phyloP scores from a whole-genome alignment of 2,888 invertebrate species.

The Neelides folsomi region DNA sequence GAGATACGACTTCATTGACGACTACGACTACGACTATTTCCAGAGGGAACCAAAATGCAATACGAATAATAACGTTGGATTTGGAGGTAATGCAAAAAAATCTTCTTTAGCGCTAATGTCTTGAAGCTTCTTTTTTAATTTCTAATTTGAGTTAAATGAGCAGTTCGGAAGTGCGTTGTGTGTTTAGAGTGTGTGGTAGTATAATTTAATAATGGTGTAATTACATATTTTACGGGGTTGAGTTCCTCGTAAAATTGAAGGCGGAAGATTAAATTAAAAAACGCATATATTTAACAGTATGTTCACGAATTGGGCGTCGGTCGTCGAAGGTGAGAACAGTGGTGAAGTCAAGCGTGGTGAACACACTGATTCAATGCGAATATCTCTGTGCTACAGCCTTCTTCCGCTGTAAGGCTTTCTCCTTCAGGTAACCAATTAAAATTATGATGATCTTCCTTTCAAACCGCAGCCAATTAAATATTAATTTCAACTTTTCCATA shows the following conservation, averaged over 20 bases:
- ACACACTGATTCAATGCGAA: slow-evolving; percentile 25
- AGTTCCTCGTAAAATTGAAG: too few species aligned
- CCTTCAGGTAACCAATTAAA: slow-evolving; percentile 16
- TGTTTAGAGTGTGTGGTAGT: too few species aligned
- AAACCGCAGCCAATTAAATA: too few species aligned
- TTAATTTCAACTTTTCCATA: too few species aligned
- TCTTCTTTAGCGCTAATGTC: not conserved
- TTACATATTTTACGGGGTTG: too few species aligned
- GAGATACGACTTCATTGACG: slow-evolving; percentile 21
- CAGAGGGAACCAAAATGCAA: slow-evolving; percentile 31
- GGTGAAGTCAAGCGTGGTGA: not conserved
- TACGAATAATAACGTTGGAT: slow-evolving; percentile 19
- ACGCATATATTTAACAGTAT: too few species aligned
- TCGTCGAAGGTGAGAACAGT: too few species aligned
- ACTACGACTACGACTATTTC: slow-evolving; percentile 32
- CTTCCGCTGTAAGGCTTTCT: slow-evolving; percentile 25
- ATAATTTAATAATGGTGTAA: too few species aligned
- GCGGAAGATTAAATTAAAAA: too few species aligned
- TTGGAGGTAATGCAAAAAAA: slow-evolving; percentile 16
- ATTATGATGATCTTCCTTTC: not conserved
- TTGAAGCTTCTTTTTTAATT: not conserved
- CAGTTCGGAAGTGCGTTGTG: too few species aligned
- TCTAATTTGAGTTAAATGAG: too few species aligned
- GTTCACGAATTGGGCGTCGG: too few species aligned
- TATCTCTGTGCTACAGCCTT: slow-evolving; percentile 23